These are phyloP conservation scores for Pterois miles DNA, from an alignment of 2,797 vertebrate genomes.

Conservation along the genomic window DNA sequence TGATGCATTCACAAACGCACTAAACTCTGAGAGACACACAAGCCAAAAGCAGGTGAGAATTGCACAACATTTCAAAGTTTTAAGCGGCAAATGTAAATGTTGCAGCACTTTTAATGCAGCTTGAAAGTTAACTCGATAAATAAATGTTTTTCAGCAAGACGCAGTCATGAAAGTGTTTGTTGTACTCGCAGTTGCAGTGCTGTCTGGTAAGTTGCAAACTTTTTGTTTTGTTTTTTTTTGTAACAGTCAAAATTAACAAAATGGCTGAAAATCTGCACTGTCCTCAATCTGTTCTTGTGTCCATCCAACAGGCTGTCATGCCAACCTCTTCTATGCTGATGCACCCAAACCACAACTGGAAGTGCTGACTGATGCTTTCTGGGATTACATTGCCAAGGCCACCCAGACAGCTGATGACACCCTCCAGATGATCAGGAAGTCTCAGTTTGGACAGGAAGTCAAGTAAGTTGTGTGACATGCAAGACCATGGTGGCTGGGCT, in stretches of 20 bases:
- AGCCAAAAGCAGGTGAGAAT: slow-evolving; percentile 64
- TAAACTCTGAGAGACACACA: slow-evolving; percentile 30
- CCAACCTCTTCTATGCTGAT: slow-evolving; percentile 81
- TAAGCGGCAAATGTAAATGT: neutral
- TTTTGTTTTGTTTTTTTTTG: neutral
- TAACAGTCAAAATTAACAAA: neutral
- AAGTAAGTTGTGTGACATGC: slow-evolving; percentile 77
- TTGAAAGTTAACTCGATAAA: neutral
- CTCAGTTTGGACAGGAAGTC: slow-evolving; percentile 82
- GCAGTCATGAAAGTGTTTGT: slow-evolving; percentile 78
- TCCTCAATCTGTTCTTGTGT: neutral
- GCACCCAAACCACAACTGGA: slow-evolving; percentile 83
- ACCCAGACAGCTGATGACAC: slow-evolving; percentile 84
- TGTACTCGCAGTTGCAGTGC: slow-evolving; percentile 64
- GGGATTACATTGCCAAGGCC: slow-evolving; percentile 82
- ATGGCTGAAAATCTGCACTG: neutral
- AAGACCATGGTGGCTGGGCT: neutral
- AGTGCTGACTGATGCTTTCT: slow-evolving; percentile 83
- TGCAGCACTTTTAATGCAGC: neutral
- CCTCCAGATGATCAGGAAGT: slow-evolving; percentile 81
- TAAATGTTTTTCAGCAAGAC: slow-evolving; percentile 54
- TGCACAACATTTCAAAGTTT: neutral
- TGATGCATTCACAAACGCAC: slow-evolving; percentile 42
- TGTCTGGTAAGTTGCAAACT: slow-evolving; percentile 74
- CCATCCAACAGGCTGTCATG: slow-evolving; percentile 79